Base-by-base conservation (phyloP, 2,888 invertebrate genomes). In the Colletes collaris region DNA sequence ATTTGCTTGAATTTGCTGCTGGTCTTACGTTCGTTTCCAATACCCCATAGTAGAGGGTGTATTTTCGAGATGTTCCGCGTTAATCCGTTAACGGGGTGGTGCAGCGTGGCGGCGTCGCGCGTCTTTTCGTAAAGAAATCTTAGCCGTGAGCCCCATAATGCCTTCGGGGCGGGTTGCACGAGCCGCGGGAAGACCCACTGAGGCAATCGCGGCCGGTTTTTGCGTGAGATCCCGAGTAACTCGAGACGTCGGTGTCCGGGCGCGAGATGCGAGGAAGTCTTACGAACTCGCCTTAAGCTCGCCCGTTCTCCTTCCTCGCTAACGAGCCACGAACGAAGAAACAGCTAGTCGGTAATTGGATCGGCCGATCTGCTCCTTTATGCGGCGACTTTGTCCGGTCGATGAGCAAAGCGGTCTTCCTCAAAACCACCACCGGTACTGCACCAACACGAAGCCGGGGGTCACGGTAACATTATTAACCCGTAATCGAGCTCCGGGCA, bases 401-500 rank as follows among this genome's bases (percentile, higher is more conserved):
- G 62, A 60, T 60, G 63, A 70, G 78, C 68, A 62, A 74, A 63
- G 85, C 81, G 87, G 87, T 86, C 81, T 85, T 87, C 83, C 87
- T 85, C 83, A 81, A 85, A 85, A 87, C 85, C 85, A 35, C 81
- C 66, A n/a, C 37, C 19, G 70, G 52, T 40, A 67, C 56, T 46
- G 59, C 65, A 65, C 60, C 62, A 75, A 58, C 76, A 76, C 83
- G 77, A 72, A 74, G 76, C 75, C 74, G 71, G 71, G 65, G 82
- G 85, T 78, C 79, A 80, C 79, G 86, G 81, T 87, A 87, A 87
- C 85, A 78, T 87, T 87, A 87, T 87, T 87, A 87, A 87, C 85
- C 87, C 84, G 87, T 88, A 88, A 87, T 88, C 87, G 87, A 88
- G 84, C 88, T 85, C 44, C 76, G 69, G 76, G 78, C 84, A 87